Base-by-base conservation (phyloP, 1,140 invertebrate genomes). In the Brachionus asplanchnoidis region DNA sequence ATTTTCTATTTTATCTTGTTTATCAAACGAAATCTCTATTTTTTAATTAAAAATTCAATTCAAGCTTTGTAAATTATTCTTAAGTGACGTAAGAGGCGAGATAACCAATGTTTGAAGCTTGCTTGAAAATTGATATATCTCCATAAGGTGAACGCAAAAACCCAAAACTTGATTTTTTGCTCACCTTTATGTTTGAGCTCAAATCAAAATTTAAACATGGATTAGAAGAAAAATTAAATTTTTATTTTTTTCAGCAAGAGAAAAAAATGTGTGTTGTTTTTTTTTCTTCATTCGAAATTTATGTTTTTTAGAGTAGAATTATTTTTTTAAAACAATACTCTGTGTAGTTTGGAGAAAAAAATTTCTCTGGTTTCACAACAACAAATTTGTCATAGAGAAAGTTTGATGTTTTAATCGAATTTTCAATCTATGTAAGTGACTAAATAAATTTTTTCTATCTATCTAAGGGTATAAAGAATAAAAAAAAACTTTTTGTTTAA, bases 41-140 rank as follows among this genome's bases (percentile, higher is more conserved):
- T 66, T n/a, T 68, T 68, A 68, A 68, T 68, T 68, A 28, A 68
- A 68, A 68, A 68, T 68, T 68, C 66, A 68, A 68, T 68, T 68
- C 66, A 68, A 68, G 66, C 66, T 68, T 68, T 68, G 28, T 28
- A 65, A 65, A 65, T 23, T 65, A 11, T 20, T 65, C 2, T 28
- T 68, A n/a, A 40, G 12, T 68, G 66, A 68, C 66, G 66, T 68
- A 68, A 68, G 66, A 68, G 28, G 0, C 26, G 11, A 68, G 66
- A 68, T 68, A 68, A 68, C 66, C 66, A 68, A 60, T 23, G 53
- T 60, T 5, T 60, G 20, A 20, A 60, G 53, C 53, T 60, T 60
- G 53, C 53, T 60, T 68, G 66, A 68, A 68, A 68, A 68, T 68
- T 68, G 66, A 68, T 68, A 68, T 68, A 68, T 68, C 66, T 68